Evolutionary conservation across 2,113 vertebrate genomes (phyloP).

Genomic region (Xenopus tropicalis): UCB_Xtro_10.0 CM004450.2:96970501-96971000

Average conservation of each 20-base stretch:
- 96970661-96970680: conserved; percentile 8
- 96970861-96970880: conserved; percentile 14
- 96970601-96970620: neutral
- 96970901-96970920: neutral
- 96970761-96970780: conserved; percentile 15
- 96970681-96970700: conserved; percentile 7
- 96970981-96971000: neutral
- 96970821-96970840: conserved; percentile 9
- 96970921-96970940: neutral
- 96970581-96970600: conserved; percentile 2
- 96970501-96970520: neutral
- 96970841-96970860: conserved; percentile 1
- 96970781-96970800: conserved; percentile 11
- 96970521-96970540: conserved; percentile 4
- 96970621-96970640: conserved; percentile 5
- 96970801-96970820: conserved; percentile 6
- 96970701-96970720: neutral
- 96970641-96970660: conserved; percentile 10
- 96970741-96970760: neutral
- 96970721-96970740: neutral
- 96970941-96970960: neutral
- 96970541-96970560: conserved; percentile 1
- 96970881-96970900: neutral
- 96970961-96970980: neutral
- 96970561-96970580: conserved; percentile 7